phyloP scores from a whole-genome alignment of 2,797 vertebrate genomes.

The Carduelis carduelis region DNA sequence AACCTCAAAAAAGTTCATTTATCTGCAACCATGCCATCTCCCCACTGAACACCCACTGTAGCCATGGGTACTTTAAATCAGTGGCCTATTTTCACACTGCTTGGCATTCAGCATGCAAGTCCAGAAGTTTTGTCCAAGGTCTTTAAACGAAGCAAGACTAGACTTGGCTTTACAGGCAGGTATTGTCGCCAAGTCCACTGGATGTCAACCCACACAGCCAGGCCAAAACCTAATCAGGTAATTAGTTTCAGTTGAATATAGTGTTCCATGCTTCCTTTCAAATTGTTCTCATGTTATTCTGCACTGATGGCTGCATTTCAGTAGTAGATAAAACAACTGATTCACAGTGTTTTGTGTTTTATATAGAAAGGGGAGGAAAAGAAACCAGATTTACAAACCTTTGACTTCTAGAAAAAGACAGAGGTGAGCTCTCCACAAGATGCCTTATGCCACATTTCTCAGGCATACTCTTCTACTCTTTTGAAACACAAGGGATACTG shows the following conservation, averaged over 20 bases:
- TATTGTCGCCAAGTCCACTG: constrained; percentile 58
- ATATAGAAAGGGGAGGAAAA: neutral
- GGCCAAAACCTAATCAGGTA: constrained; percentile 68
- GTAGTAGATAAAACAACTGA: constrained; percentile 30
- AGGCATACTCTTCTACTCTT: neutral
- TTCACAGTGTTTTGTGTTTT: neutral
- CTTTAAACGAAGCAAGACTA: constrained; percentile 52
- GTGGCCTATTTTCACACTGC: constrained; percentile 55
- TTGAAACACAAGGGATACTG: neutral
- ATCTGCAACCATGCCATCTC: neutral
- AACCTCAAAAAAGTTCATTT: neutral
- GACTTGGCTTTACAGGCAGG: constrained; percentile 43
- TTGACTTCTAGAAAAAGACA: neutral
- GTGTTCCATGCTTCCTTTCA: constrained; percentile 56
- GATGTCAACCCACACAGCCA: constrained; percentile 53
- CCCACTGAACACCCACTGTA: neutral
- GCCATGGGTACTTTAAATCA: constrained; percentile 49
- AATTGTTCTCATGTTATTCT: constrained; percentile 26
- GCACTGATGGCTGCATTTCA: constrained; percentile 35
- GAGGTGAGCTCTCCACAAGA: neutral
- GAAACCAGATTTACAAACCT: neutral
- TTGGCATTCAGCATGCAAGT: constrained; percentile 42
- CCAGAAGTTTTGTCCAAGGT: constrained; percentile 47
- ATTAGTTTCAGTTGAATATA: constrained; percentile 67
- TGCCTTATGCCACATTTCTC: neutral